Percentiles rank a stretch among this genome's conserved stretches.
Conservation (phyloP, 2,797 vertebrate species). For the Oophaga sylvatica region DNA sequence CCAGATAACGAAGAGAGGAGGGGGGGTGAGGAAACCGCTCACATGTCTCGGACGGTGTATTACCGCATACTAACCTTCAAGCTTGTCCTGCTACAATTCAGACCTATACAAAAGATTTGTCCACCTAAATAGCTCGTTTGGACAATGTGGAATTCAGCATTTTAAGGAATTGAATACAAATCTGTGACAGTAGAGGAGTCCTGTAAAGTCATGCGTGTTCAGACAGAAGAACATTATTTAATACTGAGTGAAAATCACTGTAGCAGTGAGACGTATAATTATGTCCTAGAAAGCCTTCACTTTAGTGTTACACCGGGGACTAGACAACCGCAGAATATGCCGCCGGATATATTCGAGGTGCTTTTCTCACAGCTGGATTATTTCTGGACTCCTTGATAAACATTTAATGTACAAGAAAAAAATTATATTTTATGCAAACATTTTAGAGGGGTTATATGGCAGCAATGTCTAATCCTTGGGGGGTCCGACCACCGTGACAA, state of each 20-base stretch:
- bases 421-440: too few relatives aligned
- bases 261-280: background rate
- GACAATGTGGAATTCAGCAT: background rate
- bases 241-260: background rate
- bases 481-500: too few relatives aligned
- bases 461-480: too few relatives aligned
- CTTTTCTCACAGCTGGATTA: too few relatives aligned
- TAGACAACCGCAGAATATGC: background rate
- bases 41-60: slow-evolving; percentile 52
- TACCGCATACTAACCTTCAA: background rate
- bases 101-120: background rate
- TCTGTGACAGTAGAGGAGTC: background rate
- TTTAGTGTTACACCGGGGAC: too few relatives aligned
- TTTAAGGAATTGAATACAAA: background rate
- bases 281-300: background rate
- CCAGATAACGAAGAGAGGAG: slow-evolving; percentile 55
- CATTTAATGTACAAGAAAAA: too few relatives aligned
- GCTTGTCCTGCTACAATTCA: background rate
- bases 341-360: background rate
- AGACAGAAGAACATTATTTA: background rate
- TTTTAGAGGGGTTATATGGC: too few relatives aligned
- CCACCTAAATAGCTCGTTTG: background rate
- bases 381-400: too few relatives aligned
- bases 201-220: background rate
- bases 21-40: slow-evolving; percentile 55